Base-by-base conservation (phyloP, 2,113 vertebrate species). In the Speoplatyrhinus poulsoni region DNA sequence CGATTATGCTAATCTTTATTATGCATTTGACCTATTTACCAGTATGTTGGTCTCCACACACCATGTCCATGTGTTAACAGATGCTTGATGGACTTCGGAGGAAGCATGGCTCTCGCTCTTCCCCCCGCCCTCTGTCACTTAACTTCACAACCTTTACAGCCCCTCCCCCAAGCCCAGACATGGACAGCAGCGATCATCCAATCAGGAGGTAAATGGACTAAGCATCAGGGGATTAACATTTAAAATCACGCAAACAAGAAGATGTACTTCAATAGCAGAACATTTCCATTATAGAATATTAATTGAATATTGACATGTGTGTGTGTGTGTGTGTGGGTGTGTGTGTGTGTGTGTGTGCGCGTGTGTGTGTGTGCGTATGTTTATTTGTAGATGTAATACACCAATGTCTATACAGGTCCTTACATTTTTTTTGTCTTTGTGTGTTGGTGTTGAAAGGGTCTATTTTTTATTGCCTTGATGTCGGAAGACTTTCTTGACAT, bases 51-150 rank as follows among this genome's bases (percentile, higher is more conserved):
- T 41, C 36, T 41, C 36, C 36, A 41, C 19, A 19, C 19, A 19
- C 48, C 17, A 16, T 66, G 48, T 62, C 33, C 48, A 50, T 17
- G 62, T n/a, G 61, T 11, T 75, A 54, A 75, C 82, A 92, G 90
- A 93, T 93, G 92, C 91, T 92, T 61, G 92, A 93, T 54, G 91
- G 91, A 81, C 87, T 92, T 49, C 73, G 87, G 67, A 65, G 88
- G 81, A 86, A 86, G 79, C 90, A 92, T 12, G 82, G 73, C 85
- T 90, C 90, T 71, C 77, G 89, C 80, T 78, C 90, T 57, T 73
- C 76, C 46, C 79, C 89, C 63, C 82, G 91, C 60, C 89, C 91
- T 68, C 79, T 91, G 76, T 91, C 92, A 11, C 90, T 93, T 84
- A 92, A 91, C 86, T 91, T 92, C 87, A 91, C 86, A 76, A 90